Evolutionary conservation across 2,888 invertebrate genomes (phyloP).

Genomic region (Raillietiella orientalis): DNA sequence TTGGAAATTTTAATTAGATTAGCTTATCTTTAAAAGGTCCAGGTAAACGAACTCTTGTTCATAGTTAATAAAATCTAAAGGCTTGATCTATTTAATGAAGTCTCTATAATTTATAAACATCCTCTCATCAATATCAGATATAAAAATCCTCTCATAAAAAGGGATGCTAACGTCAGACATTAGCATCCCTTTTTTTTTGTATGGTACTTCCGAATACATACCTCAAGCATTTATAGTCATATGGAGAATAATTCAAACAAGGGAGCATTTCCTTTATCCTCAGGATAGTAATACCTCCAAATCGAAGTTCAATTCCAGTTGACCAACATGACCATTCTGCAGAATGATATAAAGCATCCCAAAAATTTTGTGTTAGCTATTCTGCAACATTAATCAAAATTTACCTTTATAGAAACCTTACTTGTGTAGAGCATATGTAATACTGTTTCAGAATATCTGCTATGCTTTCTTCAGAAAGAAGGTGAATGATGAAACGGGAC

Average conservation of each 20-base stretch:
- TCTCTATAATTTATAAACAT: too few species aligned
- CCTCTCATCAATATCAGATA: too few species aligned
- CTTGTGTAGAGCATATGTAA: neutral
- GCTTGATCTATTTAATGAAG: too few species aligned
- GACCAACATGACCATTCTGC: constrained; percentile 86
- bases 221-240: constrained; percentile 21
- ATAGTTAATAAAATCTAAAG: too few species aligned
- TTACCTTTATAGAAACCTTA: neutral
- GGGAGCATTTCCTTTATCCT: constrained; percentile 46
- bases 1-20: too few species aligned
- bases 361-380: neutral
- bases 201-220: constrained; percentile 8
- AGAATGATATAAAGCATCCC: neutral
- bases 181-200: too few species aligned
- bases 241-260: constrained; percentile 18
- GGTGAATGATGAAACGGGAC: constrained; percentile 69
- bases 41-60: too few species aligned
- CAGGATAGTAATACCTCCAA: constrained; percentile 44
- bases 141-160: too few species aligned
- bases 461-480: constrained; percentile 62
- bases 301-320: constrained; percentile 53
- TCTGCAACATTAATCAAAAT: neutral
- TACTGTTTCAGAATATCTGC: constrained; percentile 17
- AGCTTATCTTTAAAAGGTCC: too few species aligned
- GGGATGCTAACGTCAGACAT: too few species aligned